Conservation (phyloP, 2,888 invertebrate species). For the Drymonia ruficornis region DNA sequence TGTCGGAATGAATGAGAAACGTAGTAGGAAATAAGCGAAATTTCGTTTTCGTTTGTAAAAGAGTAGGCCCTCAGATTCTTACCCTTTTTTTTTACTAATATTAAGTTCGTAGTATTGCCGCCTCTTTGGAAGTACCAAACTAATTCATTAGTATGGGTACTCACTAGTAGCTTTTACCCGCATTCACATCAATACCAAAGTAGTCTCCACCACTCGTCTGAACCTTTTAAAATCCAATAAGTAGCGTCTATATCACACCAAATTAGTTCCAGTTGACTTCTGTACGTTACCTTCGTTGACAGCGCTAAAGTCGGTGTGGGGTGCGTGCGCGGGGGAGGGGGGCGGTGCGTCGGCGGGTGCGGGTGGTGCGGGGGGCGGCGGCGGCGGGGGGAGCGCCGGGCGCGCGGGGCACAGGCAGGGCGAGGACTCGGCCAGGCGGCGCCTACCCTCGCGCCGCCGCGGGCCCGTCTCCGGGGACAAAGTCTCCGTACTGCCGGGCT, state of each 20-base stretch:
- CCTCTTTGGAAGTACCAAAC: too few species aligned
- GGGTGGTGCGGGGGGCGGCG: slow-evolving; percentile 51
- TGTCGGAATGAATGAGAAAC: too few species aligned
- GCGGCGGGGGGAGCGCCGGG: slow-evolving; percentile 65
- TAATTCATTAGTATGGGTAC: too few species aligned
- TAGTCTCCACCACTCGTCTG: background rate
- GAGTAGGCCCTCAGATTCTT: too few species aligned
- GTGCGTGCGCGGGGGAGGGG: slow-evolving; percentile 16
- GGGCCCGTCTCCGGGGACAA: slow-evolving; percentile 49
- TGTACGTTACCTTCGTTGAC: slow-evolving; percentile 79
- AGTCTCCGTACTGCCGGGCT: slow-evolving; percentile 66
- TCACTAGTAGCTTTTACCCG: too few species aligned
- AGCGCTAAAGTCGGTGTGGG: slow-evolving; percentile 76
- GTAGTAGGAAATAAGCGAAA: too few species aligned
- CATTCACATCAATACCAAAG: background rate
- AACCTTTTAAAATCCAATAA: background rate
- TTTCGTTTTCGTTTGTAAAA: too few species aligned
- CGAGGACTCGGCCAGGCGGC: slow-evolving; percentile 66
- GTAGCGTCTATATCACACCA: background rate
- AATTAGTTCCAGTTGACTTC: slow-evolving; percentile 63
- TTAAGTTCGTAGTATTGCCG: too few species aligned
- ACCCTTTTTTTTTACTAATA: too few species aligned
- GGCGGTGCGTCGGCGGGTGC: slow-evolving; percentile 43
- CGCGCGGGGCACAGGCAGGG: slow-evolving; percentile 71
- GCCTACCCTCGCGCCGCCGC: slow-evolving; percentile 56